Evolutionary conservation across 2,113 vertebrate species (phyloP).

Genomic region (Limanda limanda): DNA sequence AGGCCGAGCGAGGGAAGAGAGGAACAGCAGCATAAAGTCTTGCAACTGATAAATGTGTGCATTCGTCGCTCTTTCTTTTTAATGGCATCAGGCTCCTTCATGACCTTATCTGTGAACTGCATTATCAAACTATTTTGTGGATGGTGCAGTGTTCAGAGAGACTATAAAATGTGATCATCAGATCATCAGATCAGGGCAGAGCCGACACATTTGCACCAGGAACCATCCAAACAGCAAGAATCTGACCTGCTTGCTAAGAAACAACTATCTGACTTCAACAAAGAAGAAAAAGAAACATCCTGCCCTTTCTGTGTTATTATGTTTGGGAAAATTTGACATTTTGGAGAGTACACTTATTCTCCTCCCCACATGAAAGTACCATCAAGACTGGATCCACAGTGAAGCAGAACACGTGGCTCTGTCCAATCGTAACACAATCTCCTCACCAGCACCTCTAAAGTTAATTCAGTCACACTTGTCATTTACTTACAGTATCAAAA

Average conservation of each 20-base stretch:
- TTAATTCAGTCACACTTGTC: background rate
- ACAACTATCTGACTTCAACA: background rate
- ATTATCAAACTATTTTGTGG: slow-evolving; percentile 22
- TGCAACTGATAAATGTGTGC: slow-evolving; percentile 61
- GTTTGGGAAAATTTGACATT: background rate
- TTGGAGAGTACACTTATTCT: background rate
- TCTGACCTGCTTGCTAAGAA: slow-evolving; percentile 5
- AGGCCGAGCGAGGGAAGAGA: slow-evolving; percentile 49
- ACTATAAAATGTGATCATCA: slow-evolving; percentile 18
- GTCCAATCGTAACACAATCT: background rate
- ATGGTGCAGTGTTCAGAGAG: slow-evolving; percentile 35
- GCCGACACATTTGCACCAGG: slow-evolving; percentile 7
- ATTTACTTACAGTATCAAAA: background rate
- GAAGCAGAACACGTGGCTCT: background rate
- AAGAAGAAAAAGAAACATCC: background rate
- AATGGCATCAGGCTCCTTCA: slow-evolving; percentile 56
- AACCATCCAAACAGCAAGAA: slow-evolving; percentile 3
- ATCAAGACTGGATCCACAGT: background rate
- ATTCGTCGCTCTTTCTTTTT: slow-evolving; percentile 48
- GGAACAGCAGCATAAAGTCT: slow-evolving; percentile 34
- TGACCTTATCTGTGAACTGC: slow-evolving; percentile 65
- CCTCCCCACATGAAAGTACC: slow-evolving; percentile 3
- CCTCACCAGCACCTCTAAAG: background rate
- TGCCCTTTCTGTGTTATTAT: background rate
- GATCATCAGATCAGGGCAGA: slow-evolving; percentile 28